Evolutionary conservation across 2,888 invertebrate genomes (phyloP), one percentile per base, ranked within the genome.

Genomic region (Carterocephalus palaemon): DNA sequence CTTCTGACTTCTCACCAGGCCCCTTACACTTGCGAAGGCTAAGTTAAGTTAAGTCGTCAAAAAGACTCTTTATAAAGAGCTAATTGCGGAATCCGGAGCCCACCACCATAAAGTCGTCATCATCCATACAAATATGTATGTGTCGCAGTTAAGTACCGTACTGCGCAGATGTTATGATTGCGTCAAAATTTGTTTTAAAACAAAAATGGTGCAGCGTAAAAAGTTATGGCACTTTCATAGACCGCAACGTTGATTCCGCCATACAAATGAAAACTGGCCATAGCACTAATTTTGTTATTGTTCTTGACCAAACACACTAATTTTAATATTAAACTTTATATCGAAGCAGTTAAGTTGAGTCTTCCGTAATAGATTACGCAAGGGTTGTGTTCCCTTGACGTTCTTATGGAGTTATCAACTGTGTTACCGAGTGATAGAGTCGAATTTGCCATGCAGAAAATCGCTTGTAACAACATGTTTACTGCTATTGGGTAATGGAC

Each of bases 271-370:
- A 40, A 13, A 42, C 28, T 43, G 43, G 10, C 36, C 43, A 43
- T 16, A 29, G 28, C 28, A 29, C 16, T 57, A 56, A 60, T 58
- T 57, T 51, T 41, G 40, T 52, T 58, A 56, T 54, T 55, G 53
- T 55, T 53, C 48, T 42, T 37, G n/a, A 42, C 28, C 10, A 28
- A 22, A 20, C 1, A 6, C 6, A 2, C 1, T 2, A 9, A 20
- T 39, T 2, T 5, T 8, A 4, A 51, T 48, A 22, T 23, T 47
- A 10, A 19, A 34, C 45, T 28, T 28, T 48, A 46, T 2, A 0
- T 0, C 3, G 0, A 7, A 0, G 1, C 0, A 0, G 26, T 45
- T 42, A 26, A 19, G 48, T 45, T 6, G n/a, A 33, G 26, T 45
- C 46, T 45, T 22, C 9, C 2, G n/a, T 17, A 5, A 1, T 7